phyloP scores from a whole-genome alignment of 2,113 vertebrate genomes.

The Cichladusa arquata region DNA sequence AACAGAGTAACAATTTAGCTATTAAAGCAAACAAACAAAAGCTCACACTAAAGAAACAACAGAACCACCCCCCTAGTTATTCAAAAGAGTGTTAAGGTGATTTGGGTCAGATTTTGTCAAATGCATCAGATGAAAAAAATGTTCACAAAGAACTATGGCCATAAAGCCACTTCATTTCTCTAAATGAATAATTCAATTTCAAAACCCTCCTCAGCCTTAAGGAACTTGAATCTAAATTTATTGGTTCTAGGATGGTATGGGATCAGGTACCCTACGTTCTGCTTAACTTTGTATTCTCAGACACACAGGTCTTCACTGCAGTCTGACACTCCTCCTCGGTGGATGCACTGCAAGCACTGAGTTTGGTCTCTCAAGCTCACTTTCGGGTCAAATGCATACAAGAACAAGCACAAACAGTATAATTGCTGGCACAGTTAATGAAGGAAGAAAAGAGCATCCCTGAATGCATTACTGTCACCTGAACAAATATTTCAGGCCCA shows the following conservation, averaged over 20 bases:
- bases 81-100: neutral
- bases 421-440: neutral
- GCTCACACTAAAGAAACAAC: neutral
- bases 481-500: neutral
- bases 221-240: neutral
- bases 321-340: neutral
- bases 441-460: neutral
- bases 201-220: neutral
- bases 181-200: neutral
- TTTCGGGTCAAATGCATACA: neutral
- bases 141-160: neutral
- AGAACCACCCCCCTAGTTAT: rapidly evolving
- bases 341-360: neutral
- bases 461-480: neutral
- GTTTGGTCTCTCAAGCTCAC: neutral
- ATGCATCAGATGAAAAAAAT: neutral
- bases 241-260: neutral
- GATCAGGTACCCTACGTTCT: neutral
- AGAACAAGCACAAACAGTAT: neutral
- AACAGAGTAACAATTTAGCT: neutral
- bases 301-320: rapidly evolving
- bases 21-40: neutral
- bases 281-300: neutral
- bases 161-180: neutral
- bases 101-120: neutral